A percentile compares a stretch with the other conserved stretches of the same genome.
Evolutionary conservation across 2,888 invertebrate species (phyloP).

Genomic region (Pseudococcus longispinus): DNA sequence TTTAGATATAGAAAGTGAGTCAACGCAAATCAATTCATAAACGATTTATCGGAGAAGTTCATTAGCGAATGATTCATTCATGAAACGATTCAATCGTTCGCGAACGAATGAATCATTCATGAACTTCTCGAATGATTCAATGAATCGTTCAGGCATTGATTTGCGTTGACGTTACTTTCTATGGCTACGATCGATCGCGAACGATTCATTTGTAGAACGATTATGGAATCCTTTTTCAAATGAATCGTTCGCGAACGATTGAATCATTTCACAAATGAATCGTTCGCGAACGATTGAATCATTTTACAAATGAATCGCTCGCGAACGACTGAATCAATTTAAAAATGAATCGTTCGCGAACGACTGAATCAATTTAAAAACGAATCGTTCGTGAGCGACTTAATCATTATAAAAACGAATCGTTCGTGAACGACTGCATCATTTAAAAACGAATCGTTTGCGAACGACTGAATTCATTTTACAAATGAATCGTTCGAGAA

Average conservation of each 20-base stretch:
- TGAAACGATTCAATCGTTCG: neutral
- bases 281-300: neutral
- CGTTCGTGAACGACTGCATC: too few species aligned
- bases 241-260: neutral
- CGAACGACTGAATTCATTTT: too few species aligned
- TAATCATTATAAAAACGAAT: too few species aligned
- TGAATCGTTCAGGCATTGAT: neutral
- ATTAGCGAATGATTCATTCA: too few species aligned
- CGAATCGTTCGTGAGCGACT: neutral
- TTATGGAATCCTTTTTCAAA: too few species aligned
- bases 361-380: neutral
- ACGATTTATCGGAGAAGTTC: too few species aligned
- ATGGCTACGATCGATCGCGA: neutral
- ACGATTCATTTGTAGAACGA: neutral
- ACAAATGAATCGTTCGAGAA: neutral
- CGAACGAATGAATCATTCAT: neutral
- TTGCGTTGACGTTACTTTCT: too few species aligned
- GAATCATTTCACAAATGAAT: too few species aligned
- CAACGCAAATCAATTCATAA: too few species aligned
- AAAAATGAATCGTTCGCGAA: neutral
- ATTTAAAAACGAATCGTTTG: too few species aligned
- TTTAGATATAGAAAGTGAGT: too few species aligned
- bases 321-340: neutral
- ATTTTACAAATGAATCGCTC: too few species aligned
- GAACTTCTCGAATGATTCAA: neutral